Percentiles rank a stretch among this genome's conserved stretches.
Evolutionary conservation across 2,888 invertebrate species (phyloP).

Genomic region (Mellilla xanthometata): DNA sequence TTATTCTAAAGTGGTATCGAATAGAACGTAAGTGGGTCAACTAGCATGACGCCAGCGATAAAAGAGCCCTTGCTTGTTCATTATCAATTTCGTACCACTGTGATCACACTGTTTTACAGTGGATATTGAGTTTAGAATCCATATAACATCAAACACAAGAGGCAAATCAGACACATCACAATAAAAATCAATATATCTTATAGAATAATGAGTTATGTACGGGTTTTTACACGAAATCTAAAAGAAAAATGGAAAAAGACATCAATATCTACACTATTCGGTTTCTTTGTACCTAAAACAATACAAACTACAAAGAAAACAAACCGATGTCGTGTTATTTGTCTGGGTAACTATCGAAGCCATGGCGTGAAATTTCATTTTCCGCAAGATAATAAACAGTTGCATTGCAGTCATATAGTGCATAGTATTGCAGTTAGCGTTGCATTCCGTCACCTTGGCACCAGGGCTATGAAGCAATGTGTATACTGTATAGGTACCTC

Average conservation of each 20-base stretch:
- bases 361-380: background rate
- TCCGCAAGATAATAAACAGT: constrained; percentile 6
- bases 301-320: no score
- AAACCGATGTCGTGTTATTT: no score
- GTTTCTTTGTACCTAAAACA: no score
- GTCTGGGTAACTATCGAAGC: no score
- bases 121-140: no score
- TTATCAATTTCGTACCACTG: constrained; percentile 61
- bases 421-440: constrained; percentile 56
- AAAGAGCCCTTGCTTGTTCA: constrained; percentile 65
- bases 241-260: no score
- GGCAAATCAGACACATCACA: no score
- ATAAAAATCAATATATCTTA: no score
- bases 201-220: no score
- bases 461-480: constrained; percentile 76
- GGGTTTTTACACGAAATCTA: no score
- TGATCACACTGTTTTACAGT: constrained; percentile 13
- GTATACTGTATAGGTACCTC: constrained; percentile 29
- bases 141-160: no score
- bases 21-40: constrained; percentile 74
- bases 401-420: constrained; percentile 35
- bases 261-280: no score
- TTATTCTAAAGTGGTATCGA: constrained; percentile 67
- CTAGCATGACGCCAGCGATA: constrained; percentile 75
- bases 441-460: constrained; percentile 68